Evolutionary conservation across 2,888 invertebrate genomes (phyloP).

Genomic region (Meiosimyza decipiens): DNA sequence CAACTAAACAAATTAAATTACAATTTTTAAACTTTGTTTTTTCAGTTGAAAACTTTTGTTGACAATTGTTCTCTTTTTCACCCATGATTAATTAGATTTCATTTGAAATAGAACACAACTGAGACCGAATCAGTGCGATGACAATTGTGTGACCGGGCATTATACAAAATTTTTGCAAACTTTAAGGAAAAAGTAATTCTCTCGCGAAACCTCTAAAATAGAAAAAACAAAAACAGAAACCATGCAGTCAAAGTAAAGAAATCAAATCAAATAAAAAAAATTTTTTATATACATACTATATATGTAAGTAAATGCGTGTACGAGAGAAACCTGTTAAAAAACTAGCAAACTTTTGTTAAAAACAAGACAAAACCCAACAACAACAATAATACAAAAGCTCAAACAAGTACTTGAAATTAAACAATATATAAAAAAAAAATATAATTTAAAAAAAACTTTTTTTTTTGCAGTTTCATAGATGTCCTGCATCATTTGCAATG

Average conservation of each 20-base stretch:
- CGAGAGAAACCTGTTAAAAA: background rate
- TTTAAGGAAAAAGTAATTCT: slow-evolving; percentile 25
- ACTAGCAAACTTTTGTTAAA: too few species aligned
- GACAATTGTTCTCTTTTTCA: background rate
- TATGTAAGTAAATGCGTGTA: background rate
- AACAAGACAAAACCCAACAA: background rate
- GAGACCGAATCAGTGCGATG: too few species aligned
- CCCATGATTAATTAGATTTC: slow-evolving; percentile 33
- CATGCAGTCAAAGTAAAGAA: background rate
- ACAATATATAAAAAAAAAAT: background rate
- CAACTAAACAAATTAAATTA: too few species aligned
- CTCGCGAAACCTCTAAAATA: background rate
- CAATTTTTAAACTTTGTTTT: too few species aligned
- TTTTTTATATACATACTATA: background rate
- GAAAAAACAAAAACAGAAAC: background rate
- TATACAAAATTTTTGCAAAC: slow-evolving; percentile 8
- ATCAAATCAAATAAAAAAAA: background rate
- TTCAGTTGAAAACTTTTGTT: too few species aligned
- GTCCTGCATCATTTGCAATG: slow-evolving; percentile 19
- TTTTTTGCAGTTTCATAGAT: slow-evolving; percentile 1
- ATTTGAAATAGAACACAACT: slow-evolving; percentile 16
- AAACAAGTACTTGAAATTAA: background rate
- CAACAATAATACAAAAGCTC: background rate
- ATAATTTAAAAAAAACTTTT: background rate
- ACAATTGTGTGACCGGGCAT: slow-evolving; percentile 8